Evolutionary conservation across 1,140 invertebrate species (phyloP), one percentile per base, ranked within the genome.

Genomic region (Sarcophaga peregrina): DNA sequence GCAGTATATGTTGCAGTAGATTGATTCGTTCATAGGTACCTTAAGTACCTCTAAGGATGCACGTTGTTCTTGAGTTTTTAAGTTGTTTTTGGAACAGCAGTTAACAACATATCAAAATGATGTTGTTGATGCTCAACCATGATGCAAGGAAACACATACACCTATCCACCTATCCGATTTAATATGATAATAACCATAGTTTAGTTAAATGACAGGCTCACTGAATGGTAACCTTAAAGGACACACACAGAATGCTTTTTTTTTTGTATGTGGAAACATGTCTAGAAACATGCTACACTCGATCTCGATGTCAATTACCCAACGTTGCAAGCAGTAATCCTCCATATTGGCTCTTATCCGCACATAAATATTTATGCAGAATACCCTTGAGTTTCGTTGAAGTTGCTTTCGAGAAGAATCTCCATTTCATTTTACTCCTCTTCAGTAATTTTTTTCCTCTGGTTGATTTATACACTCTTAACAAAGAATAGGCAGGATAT

Each of bases 311-410:
- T 25, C 17, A 25, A 25, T 68, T 25, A 9, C 62, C 62, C 62
- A 25, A 13, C 17, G 58, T 17, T 68, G 20, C 25, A 37, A 37
- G 25, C 25, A 37, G 25, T 37, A 37, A 4, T 37, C 25, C 1
- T 37, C 25, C 25, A 37, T 37, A 37, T 37, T 37, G 25, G 25
- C 25, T 4, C 25, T 37, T 37, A 37, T 68, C 17, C 13, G 7
- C 20, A 68, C 20, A 68, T 68, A 68, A 68, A 68, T 68, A 68
- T 68, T 68, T 68, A 68, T 68, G 62, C 17, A 20, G n/a, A 20
- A 25, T 20, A n/a, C 9, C 17, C 62, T 68, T 68, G 20, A 25
- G 62, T 25, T 25, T 68, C 17, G 17, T 62, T 62, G 54, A 62
- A 62, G 54, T 62, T 15, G 54, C n/a, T 62, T 37, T 62, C n/a